These are phyloP conservation scores for Chanos chanos DNA, from an alignment of 2,797 vertebrate species.

Conservation along the genomic window DNA sequence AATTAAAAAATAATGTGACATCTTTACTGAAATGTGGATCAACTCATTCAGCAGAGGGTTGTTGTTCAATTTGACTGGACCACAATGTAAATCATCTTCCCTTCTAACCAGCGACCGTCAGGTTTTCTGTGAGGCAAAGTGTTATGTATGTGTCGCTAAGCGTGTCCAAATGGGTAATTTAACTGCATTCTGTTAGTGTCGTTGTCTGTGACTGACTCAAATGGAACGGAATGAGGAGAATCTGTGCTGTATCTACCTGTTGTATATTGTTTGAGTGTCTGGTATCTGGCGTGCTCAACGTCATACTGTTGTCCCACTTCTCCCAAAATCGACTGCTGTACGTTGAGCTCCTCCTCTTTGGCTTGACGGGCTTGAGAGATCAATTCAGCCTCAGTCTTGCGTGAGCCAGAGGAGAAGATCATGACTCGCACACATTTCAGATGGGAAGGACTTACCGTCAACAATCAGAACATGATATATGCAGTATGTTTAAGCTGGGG, in stretches of 20 bases:
- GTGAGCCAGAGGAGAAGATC: too few species aligned
- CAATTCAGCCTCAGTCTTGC: constrained; percentile 35
- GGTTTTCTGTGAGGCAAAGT: too few species aligned
- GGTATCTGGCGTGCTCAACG: constrained; percentile 25
- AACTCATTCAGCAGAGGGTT: neutral
- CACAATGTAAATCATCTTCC: too few species aligned
- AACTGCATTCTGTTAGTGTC: too few species aligned
- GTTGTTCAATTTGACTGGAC: too few species aligned
- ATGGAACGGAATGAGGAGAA: too few species aligned
- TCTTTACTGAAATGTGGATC: neutral
- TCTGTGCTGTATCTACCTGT: too few species aligned
- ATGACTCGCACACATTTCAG: constrained; percentile 7
- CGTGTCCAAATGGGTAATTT: too few species aligned
- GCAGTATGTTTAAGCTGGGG: neutral
- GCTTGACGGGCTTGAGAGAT: constrained; percentile 30
- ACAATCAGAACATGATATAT: neutral
- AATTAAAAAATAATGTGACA: neutral
- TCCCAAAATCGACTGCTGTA: constrained; percentile 43
- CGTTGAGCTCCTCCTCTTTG: constrained; percentile 49
- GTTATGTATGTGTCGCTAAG: too few species aligned
- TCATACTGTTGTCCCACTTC: constrained; percentile 46
- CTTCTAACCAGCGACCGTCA: too few species aligned
- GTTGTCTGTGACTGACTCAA: too few species aligned
- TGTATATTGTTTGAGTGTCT: constrained; percentile 19
- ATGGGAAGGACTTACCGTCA: neutral